Percentiles rank a stretch among this genome's conserved stretches.
phyloP scores from a whole-genome alignment of 2,797 vertebrate genomes.

The Strix occidentalis region DNA sequence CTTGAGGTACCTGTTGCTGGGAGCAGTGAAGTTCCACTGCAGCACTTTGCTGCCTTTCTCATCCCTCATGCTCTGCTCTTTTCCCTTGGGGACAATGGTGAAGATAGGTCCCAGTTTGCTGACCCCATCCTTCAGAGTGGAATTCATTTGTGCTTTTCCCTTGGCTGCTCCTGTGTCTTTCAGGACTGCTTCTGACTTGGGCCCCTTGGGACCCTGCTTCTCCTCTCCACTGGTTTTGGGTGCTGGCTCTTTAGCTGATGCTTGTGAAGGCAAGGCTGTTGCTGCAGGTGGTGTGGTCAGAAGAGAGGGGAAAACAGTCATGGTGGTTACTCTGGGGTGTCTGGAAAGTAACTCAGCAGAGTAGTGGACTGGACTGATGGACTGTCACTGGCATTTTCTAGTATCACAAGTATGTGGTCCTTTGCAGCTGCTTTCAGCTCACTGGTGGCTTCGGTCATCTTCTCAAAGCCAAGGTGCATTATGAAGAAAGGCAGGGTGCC shows the following conservation, averaged over 20 bases:
- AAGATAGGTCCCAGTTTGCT: slow-evolving; percentile 85
- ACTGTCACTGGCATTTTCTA: slow-evolving; percentile 84
- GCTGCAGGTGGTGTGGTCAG: slow-evolving; percentile 18
- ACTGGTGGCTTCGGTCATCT: slow-evolving; percentile 85
- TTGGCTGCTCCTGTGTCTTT: slow-evolving; percentile 79
- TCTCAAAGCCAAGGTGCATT: slow-evolving; percentile 90
- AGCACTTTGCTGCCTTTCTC: slow-evolving; percentile 89
- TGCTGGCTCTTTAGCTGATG: slow-evolving; percentile 71
- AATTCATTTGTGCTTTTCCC: slow-evolving; percentile 82
- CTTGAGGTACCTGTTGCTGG: too few species aligned
- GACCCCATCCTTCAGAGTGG: slow-evolving; percentile 81
- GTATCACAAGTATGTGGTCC: slow-evolving; percentile 83
- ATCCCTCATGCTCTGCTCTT: slow-evolving; percentile 91
- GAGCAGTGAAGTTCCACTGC: not conserved
- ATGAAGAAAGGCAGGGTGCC: slow-evolving; percentile 87
- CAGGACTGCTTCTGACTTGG: slow-evolving; percentile 71
- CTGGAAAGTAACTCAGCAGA: slow-evolving; percentile 74
- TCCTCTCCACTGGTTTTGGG: slow-evolving; percentile 69
- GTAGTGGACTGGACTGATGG: slow-evolving; percentile 81
- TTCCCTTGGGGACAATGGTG: slow-evolving; percentile 82
- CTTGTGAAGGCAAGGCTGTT: slow-evolving; percentile 41
- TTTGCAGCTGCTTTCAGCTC: slow-evolving; percentile 89
- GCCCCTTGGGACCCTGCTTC: slow-evolving; percentile 81
- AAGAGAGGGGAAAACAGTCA: not conserved
- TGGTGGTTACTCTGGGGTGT: slow-evolving; percentile 47